Conservation (phyloP, 2,888 invertebrate genomes). For the Sialis lutaria region DNA sequence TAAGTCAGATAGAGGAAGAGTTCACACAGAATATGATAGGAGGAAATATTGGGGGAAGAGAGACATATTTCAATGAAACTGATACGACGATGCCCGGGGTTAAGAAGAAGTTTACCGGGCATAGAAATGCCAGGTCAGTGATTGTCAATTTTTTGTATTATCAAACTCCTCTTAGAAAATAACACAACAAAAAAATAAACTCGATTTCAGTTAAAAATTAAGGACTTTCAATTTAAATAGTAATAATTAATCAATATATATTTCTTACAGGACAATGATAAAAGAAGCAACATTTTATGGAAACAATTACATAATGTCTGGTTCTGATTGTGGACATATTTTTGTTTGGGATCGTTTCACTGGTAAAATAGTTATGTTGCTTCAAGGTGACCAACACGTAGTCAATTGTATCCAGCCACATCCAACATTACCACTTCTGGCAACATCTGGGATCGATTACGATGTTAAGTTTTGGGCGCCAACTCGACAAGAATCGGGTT, state of each 20-base stretch:
- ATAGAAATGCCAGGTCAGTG: constrained; percentile 54
- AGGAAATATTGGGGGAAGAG: constrained; percentile 16
- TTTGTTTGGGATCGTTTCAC: constrained; percentile 64
- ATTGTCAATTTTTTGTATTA: no score
- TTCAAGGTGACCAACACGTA: constrained; percentile 66
- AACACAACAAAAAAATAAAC: not conserved
- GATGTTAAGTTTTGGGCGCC: constrained; percentile 75
- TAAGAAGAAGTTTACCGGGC: constrained; percentile 55
- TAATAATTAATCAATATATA: not conserved
- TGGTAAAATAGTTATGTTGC: constrained; percentile 50
- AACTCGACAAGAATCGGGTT: constrained; percentile 36
- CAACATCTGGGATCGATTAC: constrained; percentile 78
- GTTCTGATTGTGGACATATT: constrained; percentile 79
- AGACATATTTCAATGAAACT: constrained; percentile 10
- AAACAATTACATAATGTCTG: constrained; percentile 61
- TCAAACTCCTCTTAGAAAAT: not conserved
- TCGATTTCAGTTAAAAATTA: not conserved
- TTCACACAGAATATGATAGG: constrained; percentile 6
- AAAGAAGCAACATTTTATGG: constrained; percentile 81
- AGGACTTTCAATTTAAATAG: not conserved
- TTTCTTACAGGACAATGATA: constrained; percentile 51
- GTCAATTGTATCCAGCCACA: constrained; percentile 78
- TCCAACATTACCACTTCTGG: constrained; percentile 54
- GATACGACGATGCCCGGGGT: constrained; percentile 24
- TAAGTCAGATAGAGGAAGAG: constrained; percentile 3